Conservation (phyloP, 1,140 invertebrate genomes). For the Drosophila sturtevanti region DNA sequence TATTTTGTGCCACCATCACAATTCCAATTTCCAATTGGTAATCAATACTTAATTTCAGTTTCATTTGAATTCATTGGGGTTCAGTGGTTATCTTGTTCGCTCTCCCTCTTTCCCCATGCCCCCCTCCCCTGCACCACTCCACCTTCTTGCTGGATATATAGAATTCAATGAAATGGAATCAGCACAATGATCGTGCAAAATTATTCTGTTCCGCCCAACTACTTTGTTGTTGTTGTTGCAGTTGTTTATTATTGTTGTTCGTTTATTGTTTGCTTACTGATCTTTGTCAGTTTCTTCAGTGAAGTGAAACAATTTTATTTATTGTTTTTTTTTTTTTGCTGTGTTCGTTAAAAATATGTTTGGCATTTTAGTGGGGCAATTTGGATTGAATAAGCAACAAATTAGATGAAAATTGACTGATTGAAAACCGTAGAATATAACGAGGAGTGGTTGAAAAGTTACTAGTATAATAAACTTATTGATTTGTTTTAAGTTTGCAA, state of each 20-base stretch:
- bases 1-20: not conserved
- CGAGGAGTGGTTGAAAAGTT: not conserved
- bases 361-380: constrained; percentile 6
- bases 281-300: constrained; percentile 45
- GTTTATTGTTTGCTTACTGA: constrained; percentile 38
- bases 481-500: too few relatives aligned
- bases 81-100: constrained; percentile 17
- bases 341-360: not conserved
- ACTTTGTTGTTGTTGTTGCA: constrained; percentile 39
- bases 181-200: constrained; percentile 73
- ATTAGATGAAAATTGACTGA: not conserved
- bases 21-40: constrained; percentile 57
- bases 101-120: constrained; percentile 22
- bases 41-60: constrained; percentile 70
- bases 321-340: constrained; percentile 30
- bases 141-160: constrained; percentile 29
- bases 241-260: constrained; percentile 20
- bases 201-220: constrained; percentile 37
- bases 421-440: not conserved
- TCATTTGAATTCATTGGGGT: constrained; percentile 55
- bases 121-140: not conserved
- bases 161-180: constrained; percentile 62
- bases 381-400: not conserved
- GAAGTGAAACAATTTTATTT: constrained; percentile 65
- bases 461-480: not conserved